These are phyloP conservation scores for Polymixis lichenea DNA, from an alignment of 2,888 invertebrate species.

Conservation along the genomic window DNA sequence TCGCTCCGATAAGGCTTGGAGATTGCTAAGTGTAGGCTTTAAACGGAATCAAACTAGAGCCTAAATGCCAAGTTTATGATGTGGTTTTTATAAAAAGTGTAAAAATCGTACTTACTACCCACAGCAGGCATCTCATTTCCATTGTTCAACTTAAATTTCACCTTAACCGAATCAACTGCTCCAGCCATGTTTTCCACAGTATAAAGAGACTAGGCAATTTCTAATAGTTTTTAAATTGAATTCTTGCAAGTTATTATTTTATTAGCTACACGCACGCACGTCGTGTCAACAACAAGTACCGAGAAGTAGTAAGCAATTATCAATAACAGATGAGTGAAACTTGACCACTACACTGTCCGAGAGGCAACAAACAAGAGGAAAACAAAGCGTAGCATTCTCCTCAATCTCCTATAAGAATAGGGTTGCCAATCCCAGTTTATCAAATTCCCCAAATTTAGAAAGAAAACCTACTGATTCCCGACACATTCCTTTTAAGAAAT, in stretches of 20 bases:
- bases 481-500: no score
- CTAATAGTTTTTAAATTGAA: background rate
- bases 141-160: constrained; percentile 71
- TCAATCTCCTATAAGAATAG: no score
- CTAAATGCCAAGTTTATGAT: background rate
- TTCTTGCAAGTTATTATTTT: constrained; percentile 17
- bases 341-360: background rate
- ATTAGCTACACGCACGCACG: background rate
- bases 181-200: constrained; percentile 51
- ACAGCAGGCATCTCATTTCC: constrained; percentile 77
- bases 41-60: background rate
- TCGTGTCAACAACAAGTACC: background rate
- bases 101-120: constrained; percentile 75
- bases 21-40: background rate
- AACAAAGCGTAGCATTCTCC: no score
- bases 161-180: constrained; percentile 25
- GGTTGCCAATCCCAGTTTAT: no score
- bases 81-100: background rate
- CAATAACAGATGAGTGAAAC: background rate
- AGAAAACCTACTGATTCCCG: no score
- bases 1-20: background rate
- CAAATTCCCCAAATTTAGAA: no score
- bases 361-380: no score
- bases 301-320: background rate
- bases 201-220: background rate